Conservation (phyloP, 2,888 invertebrate species). For the Phasia obesa region DNA sequence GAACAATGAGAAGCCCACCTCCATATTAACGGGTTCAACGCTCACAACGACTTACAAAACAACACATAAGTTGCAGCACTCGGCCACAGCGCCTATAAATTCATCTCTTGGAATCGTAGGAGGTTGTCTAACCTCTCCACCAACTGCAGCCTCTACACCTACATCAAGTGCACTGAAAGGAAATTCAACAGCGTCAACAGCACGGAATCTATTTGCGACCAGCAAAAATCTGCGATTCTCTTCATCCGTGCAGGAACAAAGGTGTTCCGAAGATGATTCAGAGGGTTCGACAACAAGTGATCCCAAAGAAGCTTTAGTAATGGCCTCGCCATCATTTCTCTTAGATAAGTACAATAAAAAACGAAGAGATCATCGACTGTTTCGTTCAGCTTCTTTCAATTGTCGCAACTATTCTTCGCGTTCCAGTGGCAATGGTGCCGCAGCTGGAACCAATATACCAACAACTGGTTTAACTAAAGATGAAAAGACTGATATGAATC, state of each 20-base stretch:
- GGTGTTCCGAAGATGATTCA: slow-evolving; percentile 80
- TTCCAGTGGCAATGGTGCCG: slow-evolving; percentile 78
- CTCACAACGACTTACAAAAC: slow-evolving; percentile 72
- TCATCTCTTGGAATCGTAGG: slow-evolving; percentile 49
- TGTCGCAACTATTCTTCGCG: slow-evolving; percentile 82
- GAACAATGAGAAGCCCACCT: slow-evolving; percentile 64
- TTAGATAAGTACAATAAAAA: slow-evolving; percentile 82
- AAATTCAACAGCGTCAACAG: slow-evolving; percentile 68
- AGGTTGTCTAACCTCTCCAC: slow-evolving; percentile 73
- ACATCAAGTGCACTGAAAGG: slow-evolving; percentile 71
- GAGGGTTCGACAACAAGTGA: slow-evolving; percentile 82
- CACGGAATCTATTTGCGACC: slow-evolving; percentile 73
- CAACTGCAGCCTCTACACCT: slow-evolving; percentile 77
- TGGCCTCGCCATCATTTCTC: slow-evolving; percentile 81
- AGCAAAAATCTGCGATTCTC: slow-evolving; percentile 79
- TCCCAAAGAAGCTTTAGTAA: slow-evolving; percentile 80
- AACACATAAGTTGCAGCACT: slow-evolving; percentile 78
- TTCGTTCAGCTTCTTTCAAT: slow-evolving; percentile 82
- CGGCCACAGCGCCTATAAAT: slow-evolving; percentile 78
- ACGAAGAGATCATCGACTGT: slow-evolving; percentile 81
- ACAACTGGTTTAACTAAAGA: slow-evolving; percentile 85
- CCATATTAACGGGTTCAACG: slow-evolving; percentile 54
- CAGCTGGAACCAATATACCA: slow-evolving; percentile 75
- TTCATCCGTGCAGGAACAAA: slow-evolving; percentile 77
- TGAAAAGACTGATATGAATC: slow-evolving; percentile 91